Percentiles rank a stretch among this genome's conserved stretches.
Conservation (phyloP, 2,113 vertebrate genomes). For the Empidonax alnorum region DNA sequence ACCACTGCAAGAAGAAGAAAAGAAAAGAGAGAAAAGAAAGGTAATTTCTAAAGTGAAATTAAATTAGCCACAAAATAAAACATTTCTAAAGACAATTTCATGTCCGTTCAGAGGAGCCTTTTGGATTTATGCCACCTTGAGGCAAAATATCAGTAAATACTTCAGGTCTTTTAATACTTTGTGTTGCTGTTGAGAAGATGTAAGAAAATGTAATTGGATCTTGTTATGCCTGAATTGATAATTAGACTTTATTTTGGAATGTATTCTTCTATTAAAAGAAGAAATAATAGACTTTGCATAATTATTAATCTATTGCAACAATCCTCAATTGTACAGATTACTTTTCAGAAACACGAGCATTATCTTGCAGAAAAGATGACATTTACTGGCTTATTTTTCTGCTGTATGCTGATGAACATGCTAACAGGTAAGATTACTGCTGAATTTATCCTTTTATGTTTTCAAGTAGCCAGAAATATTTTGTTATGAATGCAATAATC, state of each 20-base stretch:
- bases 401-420: conserved; percentile 30
- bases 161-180: neutral
- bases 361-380: conserved; percentile 40
- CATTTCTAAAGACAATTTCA: neutral
- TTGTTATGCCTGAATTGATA: neutral
- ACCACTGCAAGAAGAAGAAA: neutral
- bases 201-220: neutral
- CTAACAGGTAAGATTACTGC: conserved; percentile 52
- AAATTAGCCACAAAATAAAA: neutral
- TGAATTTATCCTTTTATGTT: neutral
- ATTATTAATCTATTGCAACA: neutral
- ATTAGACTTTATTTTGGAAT: neutral
- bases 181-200: neutral
- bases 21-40: neutral
- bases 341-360: neutral
- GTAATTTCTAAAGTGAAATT: conserved; percentile 18
- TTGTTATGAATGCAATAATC: neutral
- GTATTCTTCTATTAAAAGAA: neutral
- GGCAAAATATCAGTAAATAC: neutral
- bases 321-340: neutral
- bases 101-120: neutral
- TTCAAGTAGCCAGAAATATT: neutral
- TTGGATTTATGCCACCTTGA: neutral
- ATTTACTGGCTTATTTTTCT: conserved; percentile 26
- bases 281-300: neutral